Evolutionary conservation across 2,888 invertebrate genomes (phyloP), one percentile per base, ranked within the genome.

Genomic region (Scelioninae gen. 2): DNA sequence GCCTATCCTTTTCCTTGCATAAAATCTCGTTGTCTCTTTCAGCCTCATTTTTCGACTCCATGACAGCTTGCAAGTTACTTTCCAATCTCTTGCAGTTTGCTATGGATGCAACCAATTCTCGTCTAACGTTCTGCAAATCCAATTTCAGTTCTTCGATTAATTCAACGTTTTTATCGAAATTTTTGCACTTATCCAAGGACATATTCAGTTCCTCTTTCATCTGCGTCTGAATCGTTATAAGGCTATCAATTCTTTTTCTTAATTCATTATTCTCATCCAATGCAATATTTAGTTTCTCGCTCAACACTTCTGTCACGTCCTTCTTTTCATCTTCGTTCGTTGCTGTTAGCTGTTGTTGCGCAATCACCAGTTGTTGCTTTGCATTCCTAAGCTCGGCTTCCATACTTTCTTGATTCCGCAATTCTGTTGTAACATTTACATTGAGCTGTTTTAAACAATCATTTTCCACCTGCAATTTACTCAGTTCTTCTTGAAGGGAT

Each of bases 311-410:
- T 2, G 37, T 9, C 13, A 64, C 31, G n/a, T 39, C 0, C 10
- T 68, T 45, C 41, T 60, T 41, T 7, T 78, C 73, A 71, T 76
- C 60, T n/a, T 65, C 58, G 31, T 78, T 77, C 39, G 74, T 74
- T 5, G 76, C 73, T n/a, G 10, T 13, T n/a, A 61, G 4, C 11
- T 71, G 88, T 77, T 87, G 86, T 1, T 88, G 80, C 79, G 88
- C 86, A 77, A 87, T 87, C 5, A 86, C 86, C 39, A 88, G 80
- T 48, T 88, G 81, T 2, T 88, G 87, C 80, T 88, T 89, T 74
- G 88, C 88, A 78, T 89, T 89, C 82, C 88, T 88, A 43, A 88
- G 78, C 65, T 89, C 88, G 73, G 88, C 88, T 48, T 88, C 86
- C 75, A 90, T 87, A 78, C 89, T 89, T 28, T 88, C 86, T 2